phyloP scores from a whole-genome alignment of 2,113 vertebrate genomes.

The Malurus melanocephalus region DNA sequence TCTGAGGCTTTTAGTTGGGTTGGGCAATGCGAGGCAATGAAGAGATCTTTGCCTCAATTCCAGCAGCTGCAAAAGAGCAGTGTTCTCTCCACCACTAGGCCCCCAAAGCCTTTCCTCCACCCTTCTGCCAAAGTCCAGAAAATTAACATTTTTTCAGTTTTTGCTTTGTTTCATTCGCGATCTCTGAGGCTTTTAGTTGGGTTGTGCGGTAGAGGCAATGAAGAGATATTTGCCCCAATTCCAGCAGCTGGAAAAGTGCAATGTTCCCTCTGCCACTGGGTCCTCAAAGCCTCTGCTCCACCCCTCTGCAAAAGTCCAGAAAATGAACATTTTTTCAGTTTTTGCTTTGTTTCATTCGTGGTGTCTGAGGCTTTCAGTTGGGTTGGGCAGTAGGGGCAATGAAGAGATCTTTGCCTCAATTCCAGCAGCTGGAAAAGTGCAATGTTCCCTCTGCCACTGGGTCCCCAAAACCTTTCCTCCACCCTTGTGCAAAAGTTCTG shows the following conservation, averaged over 20 bases:
- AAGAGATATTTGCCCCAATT: background rate
- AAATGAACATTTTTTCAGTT: background rate
- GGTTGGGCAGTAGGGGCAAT: background rate
- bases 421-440: background rate
- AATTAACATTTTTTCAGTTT: too few species aligned
- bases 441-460: accelerated
- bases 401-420: background rate
- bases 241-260: background rate
- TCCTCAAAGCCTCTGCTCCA: background rate
- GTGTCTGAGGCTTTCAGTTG: background rate
- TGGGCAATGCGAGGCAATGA: too few species aligned
- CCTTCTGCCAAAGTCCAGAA: too few species aligned
- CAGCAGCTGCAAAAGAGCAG: too few species aligned
- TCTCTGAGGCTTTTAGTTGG: too few species aligned
- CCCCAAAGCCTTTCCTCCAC: too few species aligned
- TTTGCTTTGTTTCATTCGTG: background rate
- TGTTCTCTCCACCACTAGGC: too few species aligned
- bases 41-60: too few species aligned
- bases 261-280: accelerated
- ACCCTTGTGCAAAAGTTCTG: background rate
- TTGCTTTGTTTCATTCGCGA: too few species aligned
- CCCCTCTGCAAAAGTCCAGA: background rate
- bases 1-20: too few species aligned
- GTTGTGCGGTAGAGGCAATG: too few species aligned
- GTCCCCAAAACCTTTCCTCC: background rate